Evolutionary conservation across 2,888 invertebrate species (phyloP), one percentile per base, ranked within the genome.

Genomic region (Agrotis puta): DNA sequence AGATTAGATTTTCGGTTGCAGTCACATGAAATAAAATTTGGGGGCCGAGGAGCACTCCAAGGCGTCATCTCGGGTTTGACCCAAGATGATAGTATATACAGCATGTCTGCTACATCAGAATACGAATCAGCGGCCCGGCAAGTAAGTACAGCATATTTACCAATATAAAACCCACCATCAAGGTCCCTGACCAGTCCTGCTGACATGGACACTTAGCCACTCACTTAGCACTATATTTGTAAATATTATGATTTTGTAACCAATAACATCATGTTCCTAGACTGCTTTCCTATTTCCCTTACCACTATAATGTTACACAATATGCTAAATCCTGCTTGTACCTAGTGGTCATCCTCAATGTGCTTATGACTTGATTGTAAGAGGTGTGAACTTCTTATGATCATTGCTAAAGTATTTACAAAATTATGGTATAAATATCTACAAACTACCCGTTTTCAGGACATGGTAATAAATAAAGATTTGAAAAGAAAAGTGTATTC

Each of bases 1-100:
- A 93, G 90, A 89, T 86, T 88, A 91, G 89, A 93, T 94, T 95
- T 95, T 95, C 94, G 92, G 91, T 96, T 96, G 94, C 95, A 96
- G 95, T 95, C 93, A 91, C 92, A 91, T 94, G 92, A 93, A 94
- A 93, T 94, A 93, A 93, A 77, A 88, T 89, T 93, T 91, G 95
- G 95, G 92, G 95, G 92, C 93, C 92, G 91, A 89, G 92, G 91
- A 86, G 95, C 92, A 90, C 94, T 94, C 94, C 95, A 91, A 91
- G 91, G 91, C 93, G 89, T 94, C 94, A 94, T 95, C 94, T 94
- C 92, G 95, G 95, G 95, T 89, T 94, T 92, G 92, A 93, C 96
- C 95, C 96, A 96, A 96, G 95, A 96, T 96, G 96, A 92, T 92
- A 94, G 92, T 95, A 91, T 93, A 92, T 92, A 94, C 95, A 95